Evolutionary conservation across 2,797 vertebrate genomes (phyloP), one percentile per base, ranked within the genome.

Genomic region (Phataginus tricuspis): DNA sequence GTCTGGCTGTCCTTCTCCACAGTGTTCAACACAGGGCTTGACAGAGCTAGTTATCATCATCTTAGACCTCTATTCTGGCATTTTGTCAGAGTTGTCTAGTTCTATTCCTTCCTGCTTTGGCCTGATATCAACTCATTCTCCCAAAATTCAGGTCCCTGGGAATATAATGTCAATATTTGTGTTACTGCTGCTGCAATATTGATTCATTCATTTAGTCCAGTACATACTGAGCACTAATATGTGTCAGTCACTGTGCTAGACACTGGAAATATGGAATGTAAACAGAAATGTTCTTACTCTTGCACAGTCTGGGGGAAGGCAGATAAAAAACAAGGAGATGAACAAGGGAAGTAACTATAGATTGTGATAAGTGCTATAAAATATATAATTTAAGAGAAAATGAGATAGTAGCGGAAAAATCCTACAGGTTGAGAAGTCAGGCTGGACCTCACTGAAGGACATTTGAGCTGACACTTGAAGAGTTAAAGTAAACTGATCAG

Each of bases 121-220:
- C 16, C 29, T 61, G 37, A 51, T 66, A 83, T 49, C 77, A 88
- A 66, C 37, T 16, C 79, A 45, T 42, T 86, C 29, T 75, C 51
- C 59, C 61, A 53, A 75, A 68, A 61, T 69, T 92, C 34, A 83
- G n/a, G 8, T 68, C 61, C 49, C 29, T 69, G 12, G 23, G 27
- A 69, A 77, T n/a, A 75, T 39, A 15, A 39, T 82, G 11, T 69
- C 57, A 74, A 55, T 74, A 15, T 86, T 82, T 74, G 59, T 87
- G n/a, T 87, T 86, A 29, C 45, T 75, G 27, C n/a, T 74, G 10
- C 82, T 75, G n/a, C 75, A 82, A 8, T 15, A 1, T 59, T 57
- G 75, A 82, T 69, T 83, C 37, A 59, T 94, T 91, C n/a, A 53
- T 77, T 92, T 84, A 29, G 42, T 88, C 61, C 77, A 49, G 51